These are phyloP conservation scores for Poeciliopsis retropinna DNA, from an alignment of 2,113 vertebrate genomes.

Conservation along the genomic window DNA sequence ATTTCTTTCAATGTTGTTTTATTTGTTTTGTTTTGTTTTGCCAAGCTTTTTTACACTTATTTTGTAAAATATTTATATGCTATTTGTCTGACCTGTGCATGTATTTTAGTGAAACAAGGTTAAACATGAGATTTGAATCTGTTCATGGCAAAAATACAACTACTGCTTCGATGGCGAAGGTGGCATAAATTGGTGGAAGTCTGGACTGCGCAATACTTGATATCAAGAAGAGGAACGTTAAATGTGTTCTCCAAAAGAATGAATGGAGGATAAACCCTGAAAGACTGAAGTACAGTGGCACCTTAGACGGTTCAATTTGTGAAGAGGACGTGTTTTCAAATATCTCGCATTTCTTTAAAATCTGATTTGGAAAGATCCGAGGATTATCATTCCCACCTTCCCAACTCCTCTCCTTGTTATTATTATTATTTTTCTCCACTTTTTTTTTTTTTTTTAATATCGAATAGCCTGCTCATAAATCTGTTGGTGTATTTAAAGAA, in stretches of 20 bases:
- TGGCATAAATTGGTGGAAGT: slow-evolving; percentile 84
- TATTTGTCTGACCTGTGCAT: slow-evolving; percentile 86
- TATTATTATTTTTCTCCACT: slow-evolving; percentile 45
- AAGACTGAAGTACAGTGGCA: slow-evolving; percentile 88
- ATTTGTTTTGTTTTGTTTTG: slow-evolving; percentile 75
- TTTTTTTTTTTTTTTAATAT: slow-evolving; percentile 42
- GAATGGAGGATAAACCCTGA: slow-evolving; percentile 88
- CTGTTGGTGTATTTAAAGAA: slow-evolving; percentile 59
- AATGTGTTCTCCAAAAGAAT: slow-evolving; percentile 93
- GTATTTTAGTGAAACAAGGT: slow-evolving; percentile 92
- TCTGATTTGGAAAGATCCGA: slow-evolving; percentile 68
- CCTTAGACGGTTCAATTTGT: slow-evolving; percentile 84
- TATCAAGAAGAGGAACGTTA: slow-evolving; percentile 89
- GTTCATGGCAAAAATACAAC: slow-evolving; percentile 80
- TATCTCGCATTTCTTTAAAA: slow-evolving; percentile 72
- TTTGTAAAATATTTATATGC: slow-evolving; percentile 84
- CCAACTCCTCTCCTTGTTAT: slow-evolving; percentile 29
- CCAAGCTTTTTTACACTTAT: slow-evolving; percentile 83
- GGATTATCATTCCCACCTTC: slow-evolving; percentile 36
- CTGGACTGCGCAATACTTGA: slow-evolving; percentile 84
- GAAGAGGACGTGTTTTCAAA: slow-evolving; percentile 74
- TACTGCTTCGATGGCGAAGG: slow-evolving; percentile 85
- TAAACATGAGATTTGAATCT: slow-evolving; percentile 85
- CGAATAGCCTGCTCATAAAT: slow-evolving; percentile 72
- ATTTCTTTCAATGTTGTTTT: slow-evolving; percentile 83